phyloP scores from a whole-genome alignment of 2,113 vertebrate genomes.

The Synchiropus splendidus region DNA sequence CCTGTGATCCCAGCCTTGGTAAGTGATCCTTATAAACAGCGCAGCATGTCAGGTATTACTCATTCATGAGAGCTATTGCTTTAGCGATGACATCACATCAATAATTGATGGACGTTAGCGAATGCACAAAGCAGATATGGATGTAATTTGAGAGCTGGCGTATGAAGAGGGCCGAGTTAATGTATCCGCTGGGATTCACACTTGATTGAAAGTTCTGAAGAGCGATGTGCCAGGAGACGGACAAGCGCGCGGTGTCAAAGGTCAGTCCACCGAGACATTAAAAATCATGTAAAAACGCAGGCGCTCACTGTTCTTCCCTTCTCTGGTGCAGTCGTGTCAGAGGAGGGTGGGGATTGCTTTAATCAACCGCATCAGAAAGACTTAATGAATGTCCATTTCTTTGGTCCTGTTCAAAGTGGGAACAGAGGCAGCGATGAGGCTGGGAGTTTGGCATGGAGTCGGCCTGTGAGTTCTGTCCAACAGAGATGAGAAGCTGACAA shows the following conservation, averaged over 20 bases:
- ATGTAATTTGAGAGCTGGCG: constrained; percentile 51
- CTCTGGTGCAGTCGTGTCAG: constrained; percentile 13
- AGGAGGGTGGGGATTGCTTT: constrained; percentile 43
- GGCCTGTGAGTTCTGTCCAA: too few relatives aligned
- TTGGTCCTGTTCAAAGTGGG: constrained; percentile 2
- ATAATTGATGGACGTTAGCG: constrained; percentile 49
- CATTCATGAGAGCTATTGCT: constrained; percentile 34
- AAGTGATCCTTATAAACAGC: constrained; percentile 1
- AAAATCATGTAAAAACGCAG: constrained; percentile 49
- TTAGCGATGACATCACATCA: constrained; percentile 45
- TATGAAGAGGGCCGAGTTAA: constrained; percentile 52
- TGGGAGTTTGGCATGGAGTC: too few relatives aligned
- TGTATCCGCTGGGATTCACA: constrained; percentile 48
- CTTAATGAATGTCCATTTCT: constrained; percentile 51
- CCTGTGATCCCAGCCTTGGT: background rate
- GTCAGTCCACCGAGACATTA: constrained; percentile 50
- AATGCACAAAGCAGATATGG: constrained; percentile 51
- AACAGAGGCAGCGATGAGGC: too few relatives aligned
- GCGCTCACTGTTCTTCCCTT: constrained; percentile 12
- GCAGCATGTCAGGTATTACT: constrained; percentile 23
- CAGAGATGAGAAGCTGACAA: too few relatives aligned
- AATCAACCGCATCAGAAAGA: constrained; percentile 53
- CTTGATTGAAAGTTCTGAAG: constrained; percentile 51
- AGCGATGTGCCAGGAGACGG: constrained; percentile 35
- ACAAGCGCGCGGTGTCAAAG: constrained; percentile 31